Evolutionary conservation across 2,797 vertebrate species (phyloP).

Genomic region (Adelosebastes latens): DNA sequence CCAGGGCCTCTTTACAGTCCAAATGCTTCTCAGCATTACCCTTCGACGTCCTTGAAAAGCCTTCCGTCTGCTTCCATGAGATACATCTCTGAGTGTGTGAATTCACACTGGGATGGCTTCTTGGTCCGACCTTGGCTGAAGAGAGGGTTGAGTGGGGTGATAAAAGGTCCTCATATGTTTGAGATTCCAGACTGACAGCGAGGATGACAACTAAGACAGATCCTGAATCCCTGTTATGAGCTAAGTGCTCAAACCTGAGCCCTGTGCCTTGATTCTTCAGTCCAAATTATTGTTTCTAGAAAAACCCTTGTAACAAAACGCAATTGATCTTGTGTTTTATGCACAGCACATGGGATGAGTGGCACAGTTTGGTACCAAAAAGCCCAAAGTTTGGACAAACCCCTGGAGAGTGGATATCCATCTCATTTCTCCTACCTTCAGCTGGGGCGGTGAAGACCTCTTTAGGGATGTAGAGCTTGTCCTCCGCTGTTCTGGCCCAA

Average conservation of each 20-base stretch:
- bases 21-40: slow-evolving; percentile 30
- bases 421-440: slow-evolving; percentile 80
- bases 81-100: slow-evolving; percentile 24
- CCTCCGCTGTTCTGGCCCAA: slow-evolving; percentile 95
- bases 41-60: slow-evolving; percentile 39
- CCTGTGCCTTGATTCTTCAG: not conserved
- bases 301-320: not conserved
- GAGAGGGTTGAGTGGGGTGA: slow-evolving; percentile 5
- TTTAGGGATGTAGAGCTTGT: slow-evolving; percentile 97
- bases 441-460: slow-evolving; percentile 92
- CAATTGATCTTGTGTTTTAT: not conserved
- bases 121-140: slow-evolving; percentile 41
- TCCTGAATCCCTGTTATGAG: not conserved
- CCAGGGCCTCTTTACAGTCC: slow-evolving; percentile 30
- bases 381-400: not conserved
- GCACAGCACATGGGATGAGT: not conserved
- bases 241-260: not conserved
- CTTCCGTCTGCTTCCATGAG: slow-evolving; percentile 18
- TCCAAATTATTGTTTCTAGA: not conserved
- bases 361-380: not conserved
- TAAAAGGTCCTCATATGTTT: not conserved
- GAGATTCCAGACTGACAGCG: not conserved
- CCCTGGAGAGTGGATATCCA: too few relatives aligned
- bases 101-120: slow-evolving; percentile 6
- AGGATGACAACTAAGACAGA: not conserved